Percentiles rank a stretch among this genome's conserved stretches.
These are phyloP conservation scores for Bombus ignitus DNA, from an alignment of 1,140 invertebrate genomes.

Conservation along the genomic window DNA sequence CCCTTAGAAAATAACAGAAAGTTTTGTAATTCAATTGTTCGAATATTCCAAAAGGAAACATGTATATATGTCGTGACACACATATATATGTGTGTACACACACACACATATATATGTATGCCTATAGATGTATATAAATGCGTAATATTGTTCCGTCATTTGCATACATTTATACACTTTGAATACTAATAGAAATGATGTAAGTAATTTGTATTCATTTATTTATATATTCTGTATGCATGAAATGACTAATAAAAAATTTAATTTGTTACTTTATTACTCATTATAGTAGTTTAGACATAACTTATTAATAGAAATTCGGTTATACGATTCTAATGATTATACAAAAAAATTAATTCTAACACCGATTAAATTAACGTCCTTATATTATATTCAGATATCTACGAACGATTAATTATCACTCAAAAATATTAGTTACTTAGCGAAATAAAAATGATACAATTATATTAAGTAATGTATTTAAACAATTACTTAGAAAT, in stretches of 20 bases:
- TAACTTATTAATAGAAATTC: neutral
- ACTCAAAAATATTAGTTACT: neutral
- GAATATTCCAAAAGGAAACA: neutral
- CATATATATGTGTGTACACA: too few species aligned
- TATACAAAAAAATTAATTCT: too few species aligned
- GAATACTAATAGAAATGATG: slow-evolving; percentile 22
- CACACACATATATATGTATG: neutral
- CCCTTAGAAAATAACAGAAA: neutral
- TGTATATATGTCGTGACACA: too few species aligned
- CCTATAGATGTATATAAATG: neutral
- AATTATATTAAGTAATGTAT: neutral
- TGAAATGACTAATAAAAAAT: neutral
- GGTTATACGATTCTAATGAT: neutral
- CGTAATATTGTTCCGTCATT: neutral
- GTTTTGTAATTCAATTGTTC: neutral
- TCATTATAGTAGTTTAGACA: neutral
- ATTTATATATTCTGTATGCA: neutral
- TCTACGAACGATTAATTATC: neutral
- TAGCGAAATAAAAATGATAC: neutral
- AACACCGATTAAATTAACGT: too few species aligned
- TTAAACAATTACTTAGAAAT: neutral
- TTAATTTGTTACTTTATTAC: neutral
- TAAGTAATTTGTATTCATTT: neutral
- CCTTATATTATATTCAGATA: neutral
- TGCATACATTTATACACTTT: neutral